phyloP scores from a whole-genome alignment of 2,113 vertebrate genomes.

The Mus spicilegus region DNA sequence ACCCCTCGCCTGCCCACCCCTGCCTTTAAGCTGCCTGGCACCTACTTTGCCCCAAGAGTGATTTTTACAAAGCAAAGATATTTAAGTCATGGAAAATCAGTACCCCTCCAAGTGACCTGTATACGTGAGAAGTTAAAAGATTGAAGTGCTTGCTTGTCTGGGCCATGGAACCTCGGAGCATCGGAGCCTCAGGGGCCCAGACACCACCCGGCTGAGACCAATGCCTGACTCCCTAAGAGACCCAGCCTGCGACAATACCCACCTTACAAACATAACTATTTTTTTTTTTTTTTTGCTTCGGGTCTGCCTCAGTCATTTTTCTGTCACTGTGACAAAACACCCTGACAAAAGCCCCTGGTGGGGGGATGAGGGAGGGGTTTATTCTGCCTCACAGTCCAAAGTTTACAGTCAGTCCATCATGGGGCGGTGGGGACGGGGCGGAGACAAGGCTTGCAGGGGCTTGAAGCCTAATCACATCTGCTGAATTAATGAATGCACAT shows the following conservation, averaged over 20 bases:
- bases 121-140: background rate
- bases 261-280: too few relatives aligned
- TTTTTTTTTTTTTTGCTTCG: background rate
- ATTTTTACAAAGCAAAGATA: constrained; percentile 57
- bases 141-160: fast-evolving
- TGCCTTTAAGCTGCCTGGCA: constrained; percentile 54
- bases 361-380: background rate
- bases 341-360: background rate
- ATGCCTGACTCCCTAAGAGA: fast-evolving
- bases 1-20: background rate
- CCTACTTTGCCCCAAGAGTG: constrained; percentile 46
- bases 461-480: background rate
- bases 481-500: background rate
- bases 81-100: constrained; percentile 42
- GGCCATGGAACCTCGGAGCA: too few relatives aligned
- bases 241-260: fast-evolving
- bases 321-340: background rate
- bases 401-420: background rate
- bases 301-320: background rate
- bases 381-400: background rate
- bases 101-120: constrained; percentile 27
- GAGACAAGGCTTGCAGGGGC: too few relatives aligned
- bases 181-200: too few relatives aligned
- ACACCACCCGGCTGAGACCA: background rate
- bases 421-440: fast-evolving